phyloP scores from a whole-genome alignment of 2,888 invertebrate species.

The Synanthedon andrenaeformis region DNA sequence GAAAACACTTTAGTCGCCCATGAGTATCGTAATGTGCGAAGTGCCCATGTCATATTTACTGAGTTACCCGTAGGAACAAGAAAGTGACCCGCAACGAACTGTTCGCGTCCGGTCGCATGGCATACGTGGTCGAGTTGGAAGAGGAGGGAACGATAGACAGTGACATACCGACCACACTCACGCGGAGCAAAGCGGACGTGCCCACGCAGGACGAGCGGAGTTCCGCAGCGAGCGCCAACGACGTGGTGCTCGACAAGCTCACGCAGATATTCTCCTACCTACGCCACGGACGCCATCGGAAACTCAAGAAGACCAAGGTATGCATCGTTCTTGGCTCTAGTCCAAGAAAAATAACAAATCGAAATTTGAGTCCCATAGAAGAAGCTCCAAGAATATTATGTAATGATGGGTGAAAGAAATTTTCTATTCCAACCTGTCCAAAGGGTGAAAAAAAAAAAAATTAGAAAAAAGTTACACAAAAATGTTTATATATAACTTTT shows the following conservation, averaged over 20 bases:
- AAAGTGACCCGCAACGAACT: slow-evolving; percentile 87
- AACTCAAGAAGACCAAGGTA: slow-evolving; percentile 79
- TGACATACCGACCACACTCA: slow-evolving; percentile 96
- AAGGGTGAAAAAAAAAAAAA: too few relatives aligned
- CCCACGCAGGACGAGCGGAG: slow-evolving; percentile 76
- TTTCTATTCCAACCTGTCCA: too few relatives aligned
- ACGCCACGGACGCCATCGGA: slow-evolving; percentile 83
- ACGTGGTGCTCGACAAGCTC: slow-evolving; percentile 94
- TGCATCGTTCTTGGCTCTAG: not conserved
- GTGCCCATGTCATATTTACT: not conserved
- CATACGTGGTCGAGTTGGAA: slow-evolving; percentile 96
- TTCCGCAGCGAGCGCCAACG: slow-evolving; percentile 72
- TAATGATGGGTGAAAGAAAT: too few relatives aligned
- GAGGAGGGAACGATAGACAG: slow-evolving; percentile 76
- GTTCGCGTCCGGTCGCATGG: slow-evolving; percentile 97
- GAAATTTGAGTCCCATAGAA: too few relatives aligned
- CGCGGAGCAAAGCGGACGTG: slow-evolving; percentile 92
- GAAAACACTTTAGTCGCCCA: too few relatives aligned
- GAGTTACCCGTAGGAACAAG: slow-evolving; percentile 66
- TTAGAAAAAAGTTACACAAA: too few relatives aligned
- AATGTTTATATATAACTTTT: too few relatives aligned
- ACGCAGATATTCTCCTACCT: slow-evolving; percentile 97
- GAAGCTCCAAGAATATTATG: too few relatives aligned
- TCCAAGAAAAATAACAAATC: too few relatives aligned
- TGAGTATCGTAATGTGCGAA: too few relatives aligned